Evolutionary conservation across 1,140 invertebrate species (phyloP).

Genomic region (Holotrichia oblita): DNA sequence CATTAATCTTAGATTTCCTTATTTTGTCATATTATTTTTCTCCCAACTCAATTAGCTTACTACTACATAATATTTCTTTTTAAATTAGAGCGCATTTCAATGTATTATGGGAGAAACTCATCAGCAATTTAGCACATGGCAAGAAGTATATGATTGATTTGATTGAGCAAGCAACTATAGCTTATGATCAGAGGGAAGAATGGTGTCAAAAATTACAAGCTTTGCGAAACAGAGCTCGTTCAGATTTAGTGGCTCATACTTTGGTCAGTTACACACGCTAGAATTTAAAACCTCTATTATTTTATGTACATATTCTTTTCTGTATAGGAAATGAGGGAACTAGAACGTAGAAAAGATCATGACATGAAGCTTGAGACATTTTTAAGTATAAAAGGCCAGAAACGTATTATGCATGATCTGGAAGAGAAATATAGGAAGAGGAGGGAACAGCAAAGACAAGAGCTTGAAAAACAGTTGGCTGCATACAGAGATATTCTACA

Average conservation of each 20-base stretch:
- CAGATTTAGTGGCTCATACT: constrained; percentile 62
- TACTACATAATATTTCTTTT: too few relatives aligned
- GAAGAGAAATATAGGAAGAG: constrained; percentile 75
- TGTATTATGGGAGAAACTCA: constrained; percentile 71
- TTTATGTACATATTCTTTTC: background rate
- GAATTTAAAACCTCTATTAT: background rate
- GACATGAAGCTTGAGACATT: constrained; percentile 86
- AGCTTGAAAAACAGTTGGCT: constrained; percentile 72
- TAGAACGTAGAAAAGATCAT: constrained; percentile 84
- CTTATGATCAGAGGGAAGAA: constrained; percentile 86
- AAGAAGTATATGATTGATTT: constrained; percentile 80
- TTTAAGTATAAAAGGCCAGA: constrained; percentile 83
- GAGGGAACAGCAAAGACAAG: constrained; percentile 69
- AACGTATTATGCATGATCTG: constrained; percentile 77
- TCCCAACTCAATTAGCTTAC: too few relatives aligned
- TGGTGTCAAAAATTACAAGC: constrained; percentile 80
- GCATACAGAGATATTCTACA: constrained; percentile 79
- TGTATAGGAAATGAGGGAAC: constrained; percentile 80
- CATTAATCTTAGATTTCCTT: too few relatives aligned
- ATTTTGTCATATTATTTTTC: too few relatives aligned
- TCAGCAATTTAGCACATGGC: constrained; percentile 73
- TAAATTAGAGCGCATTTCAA: constrained; percentile 40
- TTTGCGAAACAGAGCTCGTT: constrained; percentile 73
- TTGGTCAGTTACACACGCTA: constrained; percentile 65
- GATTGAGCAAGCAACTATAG: constrained; percentile 82